phyloP scores from a whole-genome alignment of 2,797 vertebrate species.

The Sebastes taczanowskii region DNA sequence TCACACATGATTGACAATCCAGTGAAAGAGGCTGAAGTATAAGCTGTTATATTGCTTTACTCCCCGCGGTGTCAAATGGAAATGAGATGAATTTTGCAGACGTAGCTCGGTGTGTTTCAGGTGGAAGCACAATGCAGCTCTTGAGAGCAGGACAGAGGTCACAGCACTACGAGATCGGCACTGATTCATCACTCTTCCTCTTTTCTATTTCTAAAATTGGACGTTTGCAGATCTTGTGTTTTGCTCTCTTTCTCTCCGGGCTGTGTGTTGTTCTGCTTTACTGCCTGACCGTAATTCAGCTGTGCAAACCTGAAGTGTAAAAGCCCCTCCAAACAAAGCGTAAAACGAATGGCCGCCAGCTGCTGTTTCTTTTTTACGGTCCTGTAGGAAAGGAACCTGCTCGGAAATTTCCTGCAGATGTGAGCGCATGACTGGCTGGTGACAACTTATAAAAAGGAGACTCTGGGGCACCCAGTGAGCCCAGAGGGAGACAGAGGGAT shows the following conservation, averaged over 20 bases:
- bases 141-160: conserved; percentile 54
- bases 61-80: conserved; percentile 60
- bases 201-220: background rate
- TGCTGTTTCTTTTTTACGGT: conserved; percentile 59
- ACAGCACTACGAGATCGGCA: conserved; percentile 15
- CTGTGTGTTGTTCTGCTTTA: conserved; percentile 49
- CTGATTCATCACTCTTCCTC: conserved; percentile 20
- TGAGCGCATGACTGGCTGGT: conserved; percentile 70
- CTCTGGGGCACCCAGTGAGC: conserved; percentile 52
- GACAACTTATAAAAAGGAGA: conserved; percentile 72
- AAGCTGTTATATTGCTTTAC: conserved; percentile 64
- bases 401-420: conserved; percentile 71
- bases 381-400: conserved; percentile 52
- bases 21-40: conserved; percentile 44
- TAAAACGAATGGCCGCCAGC: conserved; percentile 69
- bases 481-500: conserved; percentile 48
- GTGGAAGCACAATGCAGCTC: conserved; percentile 54
- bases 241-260: background rate
- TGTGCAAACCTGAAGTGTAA: conserved; percentile 63
- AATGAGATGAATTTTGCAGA: conserved; percentile 68
- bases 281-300: conserved; percentile 53
- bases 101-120: conserved; percentile 31
- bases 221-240: conserved; percentile 1
- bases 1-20: conserved; percentile 65
- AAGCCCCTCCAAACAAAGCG: conserved; percentile 74